phyloP scores from a whole-genome alignment of 1,140 invertebrate genomes.

The Dendroctonus valens region DNA sequence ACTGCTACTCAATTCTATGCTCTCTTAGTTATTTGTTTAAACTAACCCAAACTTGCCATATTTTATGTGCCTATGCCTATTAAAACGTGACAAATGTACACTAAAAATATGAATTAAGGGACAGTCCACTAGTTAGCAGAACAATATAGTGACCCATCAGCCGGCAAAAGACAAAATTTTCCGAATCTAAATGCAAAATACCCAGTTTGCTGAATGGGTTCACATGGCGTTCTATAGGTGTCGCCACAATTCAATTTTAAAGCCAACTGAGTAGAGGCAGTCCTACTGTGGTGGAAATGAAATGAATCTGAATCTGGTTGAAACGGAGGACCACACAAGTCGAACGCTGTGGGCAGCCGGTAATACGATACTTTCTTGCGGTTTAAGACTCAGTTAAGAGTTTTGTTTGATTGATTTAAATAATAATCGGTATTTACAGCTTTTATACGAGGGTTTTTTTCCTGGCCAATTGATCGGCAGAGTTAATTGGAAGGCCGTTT shows the following conservation, averaged over 20 bases:
- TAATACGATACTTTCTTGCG: constrained; percentile 32
- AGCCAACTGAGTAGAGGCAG: background rate
- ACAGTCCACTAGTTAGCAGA: background rate
- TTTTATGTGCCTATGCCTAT: too few species aligned
- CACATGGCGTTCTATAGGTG: background rate
- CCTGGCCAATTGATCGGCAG: background rate
- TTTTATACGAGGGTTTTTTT: background rate
- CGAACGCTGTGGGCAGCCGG: constrained; percentile 27
- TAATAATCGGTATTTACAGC: constrained; percentile 21
- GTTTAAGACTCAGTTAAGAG: constrained; percentile 27
- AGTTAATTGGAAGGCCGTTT: too few species aligned
- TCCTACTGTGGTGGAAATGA: constrained; percentile 16
- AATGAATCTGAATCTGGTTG: constrained; percentile 28
- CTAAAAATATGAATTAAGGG: background rate
- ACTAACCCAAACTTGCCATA: too few species aligned
- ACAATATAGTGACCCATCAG: background rate
- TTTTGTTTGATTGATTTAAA: constrained; percentile 26
- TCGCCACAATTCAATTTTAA: constrained; percentile 3
- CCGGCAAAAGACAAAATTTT: background rate
- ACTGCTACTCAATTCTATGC: too few species aligned
- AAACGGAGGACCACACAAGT: constrained; percentile 28
- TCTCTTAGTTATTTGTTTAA: too few species aligned
- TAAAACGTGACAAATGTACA: too few species aligned
- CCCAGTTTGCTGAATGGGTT: background rate
- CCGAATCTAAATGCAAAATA: background rate